These are phyloP conservation scores for Embidobia sp. DNA, from an alignment of 2,888 invertebrate species.

Conservation along the genomic window DNA sequence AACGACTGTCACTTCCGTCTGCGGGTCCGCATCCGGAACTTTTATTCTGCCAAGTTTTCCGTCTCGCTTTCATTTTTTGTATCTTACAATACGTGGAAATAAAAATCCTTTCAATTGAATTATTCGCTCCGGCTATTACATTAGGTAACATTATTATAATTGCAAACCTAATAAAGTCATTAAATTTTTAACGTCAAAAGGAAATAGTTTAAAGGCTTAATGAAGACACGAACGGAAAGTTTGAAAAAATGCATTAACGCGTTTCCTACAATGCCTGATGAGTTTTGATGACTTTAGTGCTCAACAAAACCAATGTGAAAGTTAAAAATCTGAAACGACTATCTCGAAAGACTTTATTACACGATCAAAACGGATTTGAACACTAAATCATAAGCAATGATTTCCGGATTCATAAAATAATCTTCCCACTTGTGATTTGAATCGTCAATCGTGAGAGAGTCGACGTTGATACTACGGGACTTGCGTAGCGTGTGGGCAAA, in stretches of 20 bases:
- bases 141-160: too few relatives aligned
- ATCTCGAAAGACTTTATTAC: background rate
- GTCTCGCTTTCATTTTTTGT: slow-evolving; percentile 7
- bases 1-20: slow-evolving; percentile 73
- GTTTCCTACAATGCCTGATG: too few relatives aligned
- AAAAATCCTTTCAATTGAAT: slow-evolving; percentile 11
- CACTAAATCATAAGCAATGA: slow-evolving; percentile 3
- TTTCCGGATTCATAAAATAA: slow-evolving; percentile 59
- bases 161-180: too few relatives aligned
- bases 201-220: too few relatives aligned
- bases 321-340: too few relatives aligned
- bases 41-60: slow-evolving; percentile 68
- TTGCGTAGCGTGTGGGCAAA: slow-evolving; percentile 75
- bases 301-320: too few relatives aligned
- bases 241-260: too few relatives aligned
- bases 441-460: slow-evolving; percentile 53
- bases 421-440: slow-evolving; percentile 52
- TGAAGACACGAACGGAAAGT: too few relatives aligned
- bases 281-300: too few relatives aligned
- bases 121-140: background rate
- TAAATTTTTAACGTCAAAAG: too few relatives aligned
- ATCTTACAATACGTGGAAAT: slow-evolving; percentile 1
- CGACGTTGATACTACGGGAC: slow-evolving; percentile 55
- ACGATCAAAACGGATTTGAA: slow-evolving; percentile 6
- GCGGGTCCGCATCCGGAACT: slow-evolving; percentile 66